These are phyloP conservation scores for Ispidina lecontei DNA, from an alignment of 2,797 vertebrate genomes.

Conservation along the genomic window DNA sequence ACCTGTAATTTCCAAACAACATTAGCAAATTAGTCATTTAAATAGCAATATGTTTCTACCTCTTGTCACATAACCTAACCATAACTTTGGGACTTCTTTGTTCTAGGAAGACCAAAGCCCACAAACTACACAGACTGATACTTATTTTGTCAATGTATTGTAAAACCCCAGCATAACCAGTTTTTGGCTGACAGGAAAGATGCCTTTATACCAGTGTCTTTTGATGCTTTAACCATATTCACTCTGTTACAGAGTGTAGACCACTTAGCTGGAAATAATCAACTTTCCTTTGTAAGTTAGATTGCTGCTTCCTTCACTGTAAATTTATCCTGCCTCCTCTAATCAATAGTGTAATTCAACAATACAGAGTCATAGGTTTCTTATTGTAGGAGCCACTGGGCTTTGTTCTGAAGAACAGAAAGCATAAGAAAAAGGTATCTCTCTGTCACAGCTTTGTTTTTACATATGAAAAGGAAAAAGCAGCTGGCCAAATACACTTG, in stretches of 20 bases:
- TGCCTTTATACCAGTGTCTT: neutral
- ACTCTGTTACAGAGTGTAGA: conserved; percentile 6
- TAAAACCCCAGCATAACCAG: neutral
- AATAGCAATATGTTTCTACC: neutral
- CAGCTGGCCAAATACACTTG: neutral
- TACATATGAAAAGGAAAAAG: conserved; percentile 10
- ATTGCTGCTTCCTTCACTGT: conserved; percentile 8
- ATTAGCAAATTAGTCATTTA: neutral
- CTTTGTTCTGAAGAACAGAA: conserved; percentile 33
- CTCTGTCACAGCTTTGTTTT: neutral
- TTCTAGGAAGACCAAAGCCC: neutral
- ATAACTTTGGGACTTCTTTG: conserved; percentile 3
- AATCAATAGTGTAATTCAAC: conserved; percentile 16
- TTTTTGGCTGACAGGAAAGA: neutral
- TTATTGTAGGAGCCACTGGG: neutral
- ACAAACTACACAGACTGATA: neutral
- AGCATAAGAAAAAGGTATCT: conserved; percentile 12
- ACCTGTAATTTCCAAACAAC: neutral
- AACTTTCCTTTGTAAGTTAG: conserved; percentile 2
- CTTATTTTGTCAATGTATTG: conserved; percentile 36
- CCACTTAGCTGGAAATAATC: neutral
- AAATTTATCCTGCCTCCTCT: conserved; percentile 22
- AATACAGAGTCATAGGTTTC: neutral
- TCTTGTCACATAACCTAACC: neutral
- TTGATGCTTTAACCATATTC: conserved; percentile 18